A percentile compares a stretch with the other conserved stretches of the same genome.
Conservation (phyloP, 2,113 vertebrate genomes). For the Bubo scandiacus region DNA sequence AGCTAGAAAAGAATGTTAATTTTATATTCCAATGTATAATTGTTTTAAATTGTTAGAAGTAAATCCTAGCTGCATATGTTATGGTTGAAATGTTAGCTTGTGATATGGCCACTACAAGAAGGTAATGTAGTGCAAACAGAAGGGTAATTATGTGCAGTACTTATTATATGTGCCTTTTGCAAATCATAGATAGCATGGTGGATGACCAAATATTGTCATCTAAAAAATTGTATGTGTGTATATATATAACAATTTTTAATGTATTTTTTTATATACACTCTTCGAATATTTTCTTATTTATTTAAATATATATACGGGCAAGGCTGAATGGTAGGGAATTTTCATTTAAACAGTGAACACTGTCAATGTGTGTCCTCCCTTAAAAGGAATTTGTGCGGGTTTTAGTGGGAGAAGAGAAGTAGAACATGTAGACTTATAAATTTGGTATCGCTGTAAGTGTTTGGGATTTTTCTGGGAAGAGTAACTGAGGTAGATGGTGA, state of each 20-base stretch:
- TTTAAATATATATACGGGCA: background rate
- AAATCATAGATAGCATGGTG: background rate
- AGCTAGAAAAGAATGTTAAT: constrained; percentile 19
- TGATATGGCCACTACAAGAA: background rate
- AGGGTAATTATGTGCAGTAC: background rate
- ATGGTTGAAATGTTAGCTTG: background rate
- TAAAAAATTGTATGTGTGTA: background rate
- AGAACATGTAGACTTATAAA: background rate
- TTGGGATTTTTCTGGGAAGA: background rate
- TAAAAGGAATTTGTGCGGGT: background rate
- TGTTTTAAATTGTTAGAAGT: background rate
- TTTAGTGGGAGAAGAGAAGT: background rate
- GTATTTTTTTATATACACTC: background rate
- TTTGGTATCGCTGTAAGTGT: background rate
- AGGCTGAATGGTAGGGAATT: background rate
- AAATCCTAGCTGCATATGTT: background rate
- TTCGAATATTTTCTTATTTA: background rate
- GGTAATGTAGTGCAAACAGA: background rate
- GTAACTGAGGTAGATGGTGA: background rate
- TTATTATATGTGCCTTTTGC: background rate
- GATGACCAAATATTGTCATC: background rate
- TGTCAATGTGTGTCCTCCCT: background rate
- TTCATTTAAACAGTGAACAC: background rate
- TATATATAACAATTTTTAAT: background rate
- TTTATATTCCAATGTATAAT: background rate